Percentiles rank a stretch among this genome's conserved stretches.
These are phyloP conservation scores for Stictocephala bisonia DNA, from an alignment of 2,888 invertebrate genomes.

Conservation along the genomic window DNA sequence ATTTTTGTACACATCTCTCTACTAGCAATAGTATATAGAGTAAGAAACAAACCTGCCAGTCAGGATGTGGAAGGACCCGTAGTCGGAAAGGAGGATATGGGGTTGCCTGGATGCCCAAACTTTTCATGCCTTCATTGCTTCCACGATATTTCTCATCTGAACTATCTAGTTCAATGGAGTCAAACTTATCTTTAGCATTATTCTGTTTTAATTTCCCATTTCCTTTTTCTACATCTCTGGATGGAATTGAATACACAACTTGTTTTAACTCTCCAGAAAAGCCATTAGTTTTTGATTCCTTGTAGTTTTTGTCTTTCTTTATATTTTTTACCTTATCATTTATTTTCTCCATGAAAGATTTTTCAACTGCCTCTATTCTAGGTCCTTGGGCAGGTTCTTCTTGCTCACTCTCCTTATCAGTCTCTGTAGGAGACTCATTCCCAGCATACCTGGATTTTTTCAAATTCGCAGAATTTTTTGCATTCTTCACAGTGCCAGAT, in stretches of 20 bases:
- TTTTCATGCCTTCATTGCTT: conserved; percentile 10
- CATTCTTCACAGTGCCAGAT: background rate
- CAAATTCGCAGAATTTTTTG: conserved; percentile 8
- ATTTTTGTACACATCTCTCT: no score
- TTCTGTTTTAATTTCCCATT: background rate
- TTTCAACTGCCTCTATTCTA: conserved; percentile 35
- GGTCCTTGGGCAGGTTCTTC: background rate
- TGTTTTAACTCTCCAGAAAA: conserved; percentile 18
- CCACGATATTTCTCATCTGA: conserved; percentile 19
- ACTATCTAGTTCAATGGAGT: conserved; percentile 39
- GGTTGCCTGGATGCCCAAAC: conserved; percentile 66
- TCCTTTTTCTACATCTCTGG: conserved; percentile 28
- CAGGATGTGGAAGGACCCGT: conserved; percentile 68
- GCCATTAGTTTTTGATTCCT: conserved; percentile 35
- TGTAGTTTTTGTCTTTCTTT: conserved; percentile 26
- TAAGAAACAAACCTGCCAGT: conserved; percentile 49
- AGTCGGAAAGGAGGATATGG: conserved; percentile 68
- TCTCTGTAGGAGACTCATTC: background rate
- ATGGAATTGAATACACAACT: conserved; percentile 27
- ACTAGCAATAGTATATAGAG: no score
- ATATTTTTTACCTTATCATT: conserved; percentile 42
- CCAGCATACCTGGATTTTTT: conserved; percentile 22
- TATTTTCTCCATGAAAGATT: conserved; percentile 41
- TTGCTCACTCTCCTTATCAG: conserved; percentile 12
- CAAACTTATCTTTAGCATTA: conserved; percentile 40